Conservation (phyloP, 1,140 invertebrate species). For the Meloidogyne exigua region DNA sequence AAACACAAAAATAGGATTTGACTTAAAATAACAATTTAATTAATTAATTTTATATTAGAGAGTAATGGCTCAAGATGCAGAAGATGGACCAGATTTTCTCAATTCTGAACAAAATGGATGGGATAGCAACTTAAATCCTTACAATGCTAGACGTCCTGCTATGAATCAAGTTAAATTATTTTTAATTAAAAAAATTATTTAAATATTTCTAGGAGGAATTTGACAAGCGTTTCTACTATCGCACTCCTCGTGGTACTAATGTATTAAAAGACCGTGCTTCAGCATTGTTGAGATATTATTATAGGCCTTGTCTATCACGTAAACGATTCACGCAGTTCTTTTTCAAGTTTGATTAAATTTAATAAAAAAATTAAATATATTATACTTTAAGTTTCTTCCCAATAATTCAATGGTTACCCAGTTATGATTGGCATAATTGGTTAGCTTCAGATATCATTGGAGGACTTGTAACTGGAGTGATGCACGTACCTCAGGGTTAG, state of each 20-base stretch:
- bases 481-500: slow-evolving; percentile 67
- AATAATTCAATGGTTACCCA: slow-evolving; percentile 61
- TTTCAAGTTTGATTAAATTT: slow-evolving; percentile 2
- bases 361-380: too few species aligned
- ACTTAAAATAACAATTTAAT: too few species aligned
- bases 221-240: slow-evolving; percentile 52
- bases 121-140: background rate
- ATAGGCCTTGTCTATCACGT: slow-evolving; percentile 52
- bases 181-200: slow-evolving; percentile 3
- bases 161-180: slow-evolving; percentile 46
- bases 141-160: slow-evolving; percentile 39
- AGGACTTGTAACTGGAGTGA: slow-evolving; percentile 66
- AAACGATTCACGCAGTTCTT: slow-evolving; percentile 27
- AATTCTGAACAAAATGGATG: slow-evolving; percentile 6
- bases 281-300: slow-evolving; percentile 40
- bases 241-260: slow-evolving; percentile 30
- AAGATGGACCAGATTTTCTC: slow-evolving; percentile 50
- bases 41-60: background rate
- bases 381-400: slow-evolving; percentile 46
- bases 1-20: too few species aligned
- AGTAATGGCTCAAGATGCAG: slow-evolving; percentile 50
- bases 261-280: background rate
- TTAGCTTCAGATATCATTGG: slow-evolving; percentile 65
- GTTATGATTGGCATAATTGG: slow-evolving; percentile 64
- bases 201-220: slow-evolving; percentile 54